Conservation (phyloP, 2,888 invertebrate species). For the Parapristionchus giblindavisi region DNA sequence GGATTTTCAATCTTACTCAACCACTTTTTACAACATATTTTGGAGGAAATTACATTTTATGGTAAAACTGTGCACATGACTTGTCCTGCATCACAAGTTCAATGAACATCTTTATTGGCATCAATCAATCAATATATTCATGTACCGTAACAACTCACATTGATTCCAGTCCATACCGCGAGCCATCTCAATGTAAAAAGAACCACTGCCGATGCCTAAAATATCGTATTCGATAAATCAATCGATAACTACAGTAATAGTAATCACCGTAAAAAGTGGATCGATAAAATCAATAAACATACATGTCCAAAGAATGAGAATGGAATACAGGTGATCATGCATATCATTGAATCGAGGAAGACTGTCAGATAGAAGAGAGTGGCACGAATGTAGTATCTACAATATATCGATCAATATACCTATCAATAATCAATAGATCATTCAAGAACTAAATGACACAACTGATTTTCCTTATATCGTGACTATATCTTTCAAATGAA, state of each 20-base stretch:
- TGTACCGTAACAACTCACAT: conserved; percentile 34
- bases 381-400: conserved; percentile 45
- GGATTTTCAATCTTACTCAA: no score
- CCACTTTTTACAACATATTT: no score
- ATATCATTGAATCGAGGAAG: conserved; percentile 50
- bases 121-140: background rate
- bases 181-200: background rate
- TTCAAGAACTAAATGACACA: no score
- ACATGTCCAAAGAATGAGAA: conserved; percentile 48
- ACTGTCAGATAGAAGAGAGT: conserved; percentile 52
- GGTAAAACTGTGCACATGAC: no score
- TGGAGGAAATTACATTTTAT: no score
- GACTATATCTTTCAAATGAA: no score
- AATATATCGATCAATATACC: background rate
- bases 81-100: no score
- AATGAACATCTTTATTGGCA: background rate
- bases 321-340: conserved; percentile 49
- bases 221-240: background rate
- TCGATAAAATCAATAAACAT: conserved; percentile 13
- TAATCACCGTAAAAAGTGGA: no score
- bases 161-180: conserved; percentile 50
- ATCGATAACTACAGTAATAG: background rate
- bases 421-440: no score
- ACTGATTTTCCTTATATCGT: no score
- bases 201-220: conserved; percentile 14